Evolutionary conservation across 2,797 vertebrate species (phyloP).

Genomic region (Heteromormyrus szaboi): DNA sequence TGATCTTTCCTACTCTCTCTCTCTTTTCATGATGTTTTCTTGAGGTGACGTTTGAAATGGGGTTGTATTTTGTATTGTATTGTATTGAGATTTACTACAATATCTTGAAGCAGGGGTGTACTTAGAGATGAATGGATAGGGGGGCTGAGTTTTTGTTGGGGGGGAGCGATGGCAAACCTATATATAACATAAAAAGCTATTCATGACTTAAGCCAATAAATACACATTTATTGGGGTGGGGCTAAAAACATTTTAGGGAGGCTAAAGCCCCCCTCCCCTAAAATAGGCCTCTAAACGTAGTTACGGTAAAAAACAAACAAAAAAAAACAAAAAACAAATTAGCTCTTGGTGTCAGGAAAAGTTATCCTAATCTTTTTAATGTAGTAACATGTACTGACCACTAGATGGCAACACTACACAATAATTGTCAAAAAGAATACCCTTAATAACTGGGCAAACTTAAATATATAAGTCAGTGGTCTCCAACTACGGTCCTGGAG

Average conservation of each 20-base stretch:
- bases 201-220: background rate
- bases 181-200: background rate
- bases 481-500: too few relatives aligned
- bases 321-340: too few relatives aligned
- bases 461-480: background rate
- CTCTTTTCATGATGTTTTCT: slow-evolving; percentile 43
- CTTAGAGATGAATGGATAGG: background rate
- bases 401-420: slow-evolving; percentile 62
- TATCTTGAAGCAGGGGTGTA: background rate
- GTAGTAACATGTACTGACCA: slow-evolving; percentile 39
- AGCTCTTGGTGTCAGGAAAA: background rate
- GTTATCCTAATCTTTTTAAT: background rate
- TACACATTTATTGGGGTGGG: background rate
- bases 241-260: background rate
- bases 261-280: background rate
- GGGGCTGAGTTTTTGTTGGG: background rate
- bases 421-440: slow-evolving; percentile 30
- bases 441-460: background rate
- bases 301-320: too few relatives aligned
- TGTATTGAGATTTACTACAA: background rate
- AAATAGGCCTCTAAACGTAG: background rate
- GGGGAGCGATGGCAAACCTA: background rate
- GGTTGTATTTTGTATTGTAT: background rate
- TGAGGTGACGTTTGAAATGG: slow-evolving; percentile 27
- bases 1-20: slow-evolving; percentile 53